Percentiles rank a stretch among this genome's conserved stretches.
Evolutionary conservation across 2,797 vertebrate genomes (phyloP).

Genomic region (Betta splendens): DNA sequence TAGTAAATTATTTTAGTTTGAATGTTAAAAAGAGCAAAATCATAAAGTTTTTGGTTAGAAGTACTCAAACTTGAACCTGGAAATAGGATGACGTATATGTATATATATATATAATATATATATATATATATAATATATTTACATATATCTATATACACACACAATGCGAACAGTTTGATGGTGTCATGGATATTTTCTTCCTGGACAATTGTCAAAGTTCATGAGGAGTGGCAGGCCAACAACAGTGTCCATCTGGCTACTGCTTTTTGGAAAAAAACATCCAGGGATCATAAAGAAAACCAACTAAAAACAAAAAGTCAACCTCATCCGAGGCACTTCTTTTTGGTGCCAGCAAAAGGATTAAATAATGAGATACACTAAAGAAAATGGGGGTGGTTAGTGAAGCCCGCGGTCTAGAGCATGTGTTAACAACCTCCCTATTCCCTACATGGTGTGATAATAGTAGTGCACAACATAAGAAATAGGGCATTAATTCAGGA

Average conservation of each 20-base stretch:
- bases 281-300: constrained; percentile 46
- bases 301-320: constrained; percentile 45
- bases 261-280: constrained; percentile 54
- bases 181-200: constrained; percentile 41
- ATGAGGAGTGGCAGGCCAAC: constrained; percentile 53
- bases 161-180: constrained; percentile 54
- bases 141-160: constrained; percentile 36
- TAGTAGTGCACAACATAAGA: constrained; percentile 60
- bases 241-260: constrained; percentile 59
- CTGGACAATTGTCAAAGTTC: constrained; percentile 49
- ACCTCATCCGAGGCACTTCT: constrained; percentile 71
- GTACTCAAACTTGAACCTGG: constrained; percentile 85
- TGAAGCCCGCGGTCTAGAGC: constrained; percentile 54
- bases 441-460: constrained; percentile 51
- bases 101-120: constrained; percentile 34
- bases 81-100: constrained; percentile 58
- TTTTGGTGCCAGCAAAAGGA: constrained; percentile 85
- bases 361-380: constrained; percentile 78
- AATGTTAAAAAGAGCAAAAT: constrained; percentile 83
- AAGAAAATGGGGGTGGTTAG: constrained; percentile 57
- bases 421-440: constrained; percentile 37
- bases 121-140: constrained; percentile 34
- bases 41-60: constrained; percentile 81
- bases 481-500: constrained; percentile 39
- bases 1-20: constrained; percentile 86